Evolutionary conservation across 2,888 invertebrate genomes (phyloP), one percentile per base, ranked within the genome.

Genomic region (Syrista parreyssii): DNA sequence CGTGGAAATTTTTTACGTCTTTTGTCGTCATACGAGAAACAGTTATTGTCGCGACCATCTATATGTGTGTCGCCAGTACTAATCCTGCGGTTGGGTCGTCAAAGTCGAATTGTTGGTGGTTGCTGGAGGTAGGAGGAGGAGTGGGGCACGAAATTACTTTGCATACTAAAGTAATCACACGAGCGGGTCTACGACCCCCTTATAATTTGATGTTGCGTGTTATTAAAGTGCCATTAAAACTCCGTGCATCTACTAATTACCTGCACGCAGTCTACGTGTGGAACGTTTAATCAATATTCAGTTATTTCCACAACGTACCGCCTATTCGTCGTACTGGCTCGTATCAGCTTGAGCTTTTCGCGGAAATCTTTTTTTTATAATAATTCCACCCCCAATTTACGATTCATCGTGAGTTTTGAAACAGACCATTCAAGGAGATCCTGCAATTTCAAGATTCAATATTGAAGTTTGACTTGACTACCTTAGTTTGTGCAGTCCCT

Each of bases 151-250:
- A 74, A 83, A 81, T 82, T 78, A 84, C 82, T 82, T 81, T 81
- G 80, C 80, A 83, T 78, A 79, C 77, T 79, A 79, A 69, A 74
- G 71, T 80, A 73, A 76, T 75, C 79, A 71, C 74, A 74, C 74
- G 69, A 40, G 35, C 75, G 82, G 84, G 85, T 85, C 85, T 84
- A 85, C 83, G 85, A 84, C 86, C 87, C 83, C 82, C 86, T 82
- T 86, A 86, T 87, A 87, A 87, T 89, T 89, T 83, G 85, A 87
- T 87, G 88, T 89, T 89, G 88, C 89, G 87, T 89, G 89, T 87
- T 88, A 88, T 88, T 89, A 88, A 88, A 88, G 88, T 85, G 83
- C 86, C 87, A 89, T 89, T 89, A 89, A 88, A 88, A 89, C 86
- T 87, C 85, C 84, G 84, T 87, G 85, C 88, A 86, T 88, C 89